Evolutionary conservation across 2,888 invertebrate genomes (phyloP).

Genomic region (Drosophila barbarae): DNA sequence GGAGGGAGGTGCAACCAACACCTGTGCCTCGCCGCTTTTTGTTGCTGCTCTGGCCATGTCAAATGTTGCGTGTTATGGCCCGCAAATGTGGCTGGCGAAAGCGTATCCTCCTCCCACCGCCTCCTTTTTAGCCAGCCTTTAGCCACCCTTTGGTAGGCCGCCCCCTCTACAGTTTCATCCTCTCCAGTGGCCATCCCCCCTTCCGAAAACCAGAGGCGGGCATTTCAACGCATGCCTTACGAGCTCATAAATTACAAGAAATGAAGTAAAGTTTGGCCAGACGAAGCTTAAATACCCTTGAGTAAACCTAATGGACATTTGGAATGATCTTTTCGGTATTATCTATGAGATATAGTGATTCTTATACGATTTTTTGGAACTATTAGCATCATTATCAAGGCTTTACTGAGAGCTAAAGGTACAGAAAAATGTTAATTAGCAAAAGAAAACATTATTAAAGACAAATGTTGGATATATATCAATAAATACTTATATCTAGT

Average conservation of each 20-base stretch:
- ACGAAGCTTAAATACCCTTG: background rate
- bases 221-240: slow-evolving; percentile 66
- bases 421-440: no score
- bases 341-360: background rate
- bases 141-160: slow-evolving; percentile 28
- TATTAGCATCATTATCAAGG: background rate
- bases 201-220: slow-evolving; percentile 22
- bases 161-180: background rate
- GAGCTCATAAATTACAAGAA: slow-evolving; percentile 67
- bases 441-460: no score
- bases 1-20: slow-evolving; percentile 26
- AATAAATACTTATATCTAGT: no score
- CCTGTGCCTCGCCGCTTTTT: slow-evolving; percentile 29
- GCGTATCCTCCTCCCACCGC: slow-evolving; percentile 54
- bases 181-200: slow-evolving; percentile 6
- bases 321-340: background rate
- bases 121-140: slow-evolving; percentile 5
- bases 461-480: no score
- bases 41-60: slow-evolving; percentile 54
- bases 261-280: background rate
- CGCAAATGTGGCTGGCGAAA: slow-evolving; percentile 71
- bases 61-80: slow-evolving; percentile 72
- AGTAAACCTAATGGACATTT: accelerated
- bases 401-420: no score
- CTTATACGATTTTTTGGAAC: no score